A percentile compares a stretch with the other conserved stretches of the same genome.
Conservation (phyloP, 2,797 vertebrate genomes). For the Syngnathus rostellatus region DNA sequence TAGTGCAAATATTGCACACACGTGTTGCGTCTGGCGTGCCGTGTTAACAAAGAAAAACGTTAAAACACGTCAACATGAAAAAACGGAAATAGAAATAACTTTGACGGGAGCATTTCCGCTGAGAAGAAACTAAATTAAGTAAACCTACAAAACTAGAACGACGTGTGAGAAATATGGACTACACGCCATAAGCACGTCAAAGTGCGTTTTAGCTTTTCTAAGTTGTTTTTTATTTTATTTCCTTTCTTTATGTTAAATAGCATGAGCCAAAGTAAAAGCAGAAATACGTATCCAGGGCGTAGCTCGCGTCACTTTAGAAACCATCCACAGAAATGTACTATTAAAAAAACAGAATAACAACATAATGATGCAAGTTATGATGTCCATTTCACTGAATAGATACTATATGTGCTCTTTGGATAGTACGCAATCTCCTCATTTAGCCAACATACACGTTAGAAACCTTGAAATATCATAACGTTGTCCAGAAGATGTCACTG, state of each 20-base stretch:
- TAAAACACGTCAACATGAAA: not conserved
- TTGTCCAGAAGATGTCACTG: not conserved
- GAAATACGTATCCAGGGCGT: not conserved
- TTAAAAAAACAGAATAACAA: not conserved
- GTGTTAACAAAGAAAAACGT: not conserved
- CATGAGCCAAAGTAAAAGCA: too few species aligned
- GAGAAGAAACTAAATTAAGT: not conserved
- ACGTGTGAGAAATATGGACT: not conserved
- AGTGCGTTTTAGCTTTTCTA: too few species aligned
- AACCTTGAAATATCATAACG: not conserved
- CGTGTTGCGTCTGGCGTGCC: not conserved
- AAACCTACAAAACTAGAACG: not conserved
- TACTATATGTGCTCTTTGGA: not conserved
- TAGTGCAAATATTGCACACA: too few species aligned
- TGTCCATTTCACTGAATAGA: not conserved
- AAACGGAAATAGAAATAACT: not conserved
- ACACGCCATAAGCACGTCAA: fast-evolving
- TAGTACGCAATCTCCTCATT: not conserved
- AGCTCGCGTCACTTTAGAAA: not conserved
- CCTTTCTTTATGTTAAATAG: too few species aligned
- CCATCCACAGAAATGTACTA: not conserved
- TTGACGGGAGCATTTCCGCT: not conserved
- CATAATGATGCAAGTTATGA: not conserved
- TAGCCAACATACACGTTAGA: not conserved
- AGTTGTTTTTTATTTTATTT: too few species aligned